Base-by-base conservation (phyloP, 2,888 invertebrate species). In the Notocelia uddmanniana region DNA sequence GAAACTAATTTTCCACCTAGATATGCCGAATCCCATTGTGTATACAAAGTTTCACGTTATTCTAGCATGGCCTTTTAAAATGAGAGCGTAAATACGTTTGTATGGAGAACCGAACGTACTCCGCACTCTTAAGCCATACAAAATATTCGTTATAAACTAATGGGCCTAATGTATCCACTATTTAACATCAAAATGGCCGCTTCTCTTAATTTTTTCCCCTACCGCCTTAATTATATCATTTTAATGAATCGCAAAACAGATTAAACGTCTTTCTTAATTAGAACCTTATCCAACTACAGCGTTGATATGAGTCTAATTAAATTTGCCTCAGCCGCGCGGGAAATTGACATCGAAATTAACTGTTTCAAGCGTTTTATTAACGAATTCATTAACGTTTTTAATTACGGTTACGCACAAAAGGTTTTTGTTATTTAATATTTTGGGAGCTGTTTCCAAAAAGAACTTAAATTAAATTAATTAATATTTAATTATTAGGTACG, bases 321-420 rank as follows among this genome's bases (percentile, higher is more conserved):
- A 83, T 83, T 80, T 69, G 79, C 69, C 75, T 63, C 72, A 72
- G 73, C 76, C 66, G 60, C 48, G 41, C 48, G 64, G 70, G 70
- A 67, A 67, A 71, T 71, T 71, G 66, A 71, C 71, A 71, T 34
- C 74, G 63, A 79, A 79, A 81, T 81, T 81, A 78, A 81, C 78
- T 77, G 79, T 76, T 76, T 74, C 41, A 77, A 73, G 78, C 75
- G 70, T 80, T 82, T 82, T 81, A 84, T 85, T 84, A 84, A 82
- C 77, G 55, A 23, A 74, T 76, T 69, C 54, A 57, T 64, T 9
- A 68, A 73, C 68, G 74, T 76, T 77, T 80, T 81, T 77, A 72
- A 68, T 68, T 68, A 71, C 21, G 13, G 34, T 19, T 54, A 15
- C 15, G 31, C 15, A 66, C 54, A 60, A 60, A 23, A 67, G 59